Evolutionary conservation across 2,113 vertebrate genomes (phyloP), one percentile per base, ranked within the genome.

Genomic region (Trichomycterus rosablanca): DNA sequence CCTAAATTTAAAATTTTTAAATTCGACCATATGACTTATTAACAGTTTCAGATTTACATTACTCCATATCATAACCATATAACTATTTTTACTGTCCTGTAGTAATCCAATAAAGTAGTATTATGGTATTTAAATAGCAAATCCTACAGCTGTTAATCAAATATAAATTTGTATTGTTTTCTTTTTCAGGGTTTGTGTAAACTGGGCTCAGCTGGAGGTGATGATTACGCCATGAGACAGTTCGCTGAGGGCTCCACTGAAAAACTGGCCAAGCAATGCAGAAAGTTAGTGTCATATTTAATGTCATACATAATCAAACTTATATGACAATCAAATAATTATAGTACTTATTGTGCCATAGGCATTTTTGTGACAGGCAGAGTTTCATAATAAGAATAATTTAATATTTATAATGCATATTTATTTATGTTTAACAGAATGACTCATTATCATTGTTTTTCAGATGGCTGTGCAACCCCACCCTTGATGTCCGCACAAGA

Each of bases 211-310:
- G 96, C 96, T 1, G 96, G 96, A 1, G 96, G 96, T 18, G 95
- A 96, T 5, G 95, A 99, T 65, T 98, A 99, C 0, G 89, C 84
- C 11, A 83, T 99, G 76, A 78, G 93, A 60, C 95, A 99, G 69
- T 99, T 99, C 84, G 93, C 95, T 4, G 96, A 97, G 71, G 96
- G 96, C 7, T 98, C 96, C 5, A 99, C 95, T 0, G 96, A 97
- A 75, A 99, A 98, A 74, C 78, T 99, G 30, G 96, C 94, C 45
- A 97, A 88, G 71, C 96, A 99, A 73, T 99, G 96, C 83, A 87
- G 94, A 60, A 99, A 94, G 96, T 99, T 72, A 90, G 93, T 76
- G 16, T n/a, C n/a, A n/a, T n/a, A n/a, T n/a, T n/a, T n/a, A n/a
- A n/a, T n/a, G n/a, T n/a, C n/a, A n/a, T n/a, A n/a, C n/a, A n/a